Evolutionary conservation across 2,113 vertebrate genomes (phyloP).

Genomic region (Miniopterus natalensis): DNA sequence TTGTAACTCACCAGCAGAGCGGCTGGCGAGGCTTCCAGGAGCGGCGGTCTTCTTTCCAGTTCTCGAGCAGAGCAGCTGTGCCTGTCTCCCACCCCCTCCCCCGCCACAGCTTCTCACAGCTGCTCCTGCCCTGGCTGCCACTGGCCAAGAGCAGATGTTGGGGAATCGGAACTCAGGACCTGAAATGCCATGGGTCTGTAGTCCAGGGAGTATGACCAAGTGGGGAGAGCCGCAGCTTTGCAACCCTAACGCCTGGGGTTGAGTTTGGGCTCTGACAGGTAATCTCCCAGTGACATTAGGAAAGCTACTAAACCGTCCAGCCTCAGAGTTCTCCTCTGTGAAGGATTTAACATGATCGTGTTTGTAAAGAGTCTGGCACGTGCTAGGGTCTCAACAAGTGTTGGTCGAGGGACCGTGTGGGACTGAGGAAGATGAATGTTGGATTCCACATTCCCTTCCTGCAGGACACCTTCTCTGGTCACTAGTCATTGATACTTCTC

Average conservation of each 20-base stretch:
- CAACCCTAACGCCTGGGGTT: background rate
- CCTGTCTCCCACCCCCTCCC: background rate
- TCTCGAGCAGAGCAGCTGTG: background rate
- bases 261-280: background rate
- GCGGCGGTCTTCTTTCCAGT: background rate
- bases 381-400: background rate
- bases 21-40: background rate
- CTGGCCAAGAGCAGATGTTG: background rate
- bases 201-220: background rate
- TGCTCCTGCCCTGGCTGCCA: background rate
- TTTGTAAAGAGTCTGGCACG: background rate
- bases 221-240: background rate
- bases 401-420: background rate
- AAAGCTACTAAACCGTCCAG: background rate
- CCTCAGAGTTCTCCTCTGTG: background rate
- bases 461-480: background rate
- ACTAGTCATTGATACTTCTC: background rate
- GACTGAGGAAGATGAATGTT: background rate
- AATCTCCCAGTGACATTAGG: background rate
- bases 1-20: background rate
- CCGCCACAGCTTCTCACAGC: background rate
- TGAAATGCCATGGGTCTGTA: background rate
- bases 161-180: background rate
- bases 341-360: background rate
- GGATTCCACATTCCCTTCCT: background rate